Percentiles rank a stretch among this genome's conserved stretches.
These are phyloP conservation scores for Alectura lathami DNA, from an alignment of 2,113 vertebrate species.

Conservation along the genomic window DNA sequence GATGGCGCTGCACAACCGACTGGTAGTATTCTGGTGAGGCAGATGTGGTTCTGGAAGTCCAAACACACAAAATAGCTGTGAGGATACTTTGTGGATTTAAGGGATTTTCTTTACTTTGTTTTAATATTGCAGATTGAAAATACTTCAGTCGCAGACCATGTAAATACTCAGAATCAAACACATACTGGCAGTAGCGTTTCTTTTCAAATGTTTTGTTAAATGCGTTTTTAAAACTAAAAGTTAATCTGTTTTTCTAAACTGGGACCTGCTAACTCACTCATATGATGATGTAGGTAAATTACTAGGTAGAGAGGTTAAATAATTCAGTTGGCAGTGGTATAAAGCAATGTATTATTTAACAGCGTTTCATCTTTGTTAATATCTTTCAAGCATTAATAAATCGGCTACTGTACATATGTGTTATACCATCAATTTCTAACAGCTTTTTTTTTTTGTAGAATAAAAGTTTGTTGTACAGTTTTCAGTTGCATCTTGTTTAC, in stretches of 20 bases:
- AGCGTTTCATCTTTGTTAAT: background rate
- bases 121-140: conserved; percentile 1
- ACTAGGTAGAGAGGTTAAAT: background rate
- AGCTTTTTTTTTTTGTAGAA: conserved; percentile 15
- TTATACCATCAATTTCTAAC: conserved; percentile 34
- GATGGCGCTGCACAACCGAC: background rate
- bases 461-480: conserved; percentile 24
- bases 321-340: background rate
- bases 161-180: conserved; percentile 15
- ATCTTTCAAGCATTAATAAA: conserved; percentile 46
- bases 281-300: background rate
- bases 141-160: background rate
- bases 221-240: background rate
- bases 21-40: background rate
- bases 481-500: conserved; percentile 29
- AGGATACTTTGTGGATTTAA: background rate
- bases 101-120: background rate
- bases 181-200: conserved; percentile 58
- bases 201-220: background rate
- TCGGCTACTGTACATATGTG: conserved; percentile 47
- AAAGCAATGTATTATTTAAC: background rate
- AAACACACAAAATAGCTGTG: background rate
- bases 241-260: background rate
- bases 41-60: background rate
- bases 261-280: background rate